Percentiles rank a stretch among this genome's conserved stretches.
phyloP scores from a whole-genome alignment of 2,797 vertebrate genomes.

The Megalops cyprinoides region DNA sequence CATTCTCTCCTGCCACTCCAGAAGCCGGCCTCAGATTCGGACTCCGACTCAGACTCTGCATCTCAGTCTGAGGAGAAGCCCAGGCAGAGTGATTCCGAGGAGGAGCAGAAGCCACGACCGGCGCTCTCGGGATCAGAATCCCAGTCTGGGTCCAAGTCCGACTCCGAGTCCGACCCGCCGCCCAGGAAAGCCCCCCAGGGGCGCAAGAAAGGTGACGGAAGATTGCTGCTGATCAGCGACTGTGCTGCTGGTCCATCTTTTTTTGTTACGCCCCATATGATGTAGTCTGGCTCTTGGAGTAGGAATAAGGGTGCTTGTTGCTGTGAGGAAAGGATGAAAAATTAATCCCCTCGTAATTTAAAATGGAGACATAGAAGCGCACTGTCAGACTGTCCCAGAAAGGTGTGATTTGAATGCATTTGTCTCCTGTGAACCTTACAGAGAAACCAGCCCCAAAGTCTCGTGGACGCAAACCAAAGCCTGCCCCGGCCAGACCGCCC shows the following conservation, averaged over 20 bases:
- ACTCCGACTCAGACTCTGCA: slow-evolving; percentile 84
- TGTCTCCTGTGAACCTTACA: slow-evolving; percentile 25
- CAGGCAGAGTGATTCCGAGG: slow-evolving; percentile 68
- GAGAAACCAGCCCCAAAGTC: slow-evolving; percentile 90
- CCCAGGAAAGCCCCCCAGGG: slow-evolving; percentile 80
- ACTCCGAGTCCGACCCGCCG: slow-evolving; percentile 86
- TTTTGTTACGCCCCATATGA: not conserved
- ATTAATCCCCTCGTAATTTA: too few relatives aligned
- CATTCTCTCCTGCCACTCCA: slow-evolving; percentile 45
- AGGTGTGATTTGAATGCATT: not conserved
- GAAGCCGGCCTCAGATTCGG: slow-evolving; percentile 80
- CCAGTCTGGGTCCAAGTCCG: slow-evolving; percentile 80
- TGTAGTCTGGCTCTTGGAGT: not conserved
- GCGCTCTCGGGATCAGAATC: slow-evolving; percentile 79
- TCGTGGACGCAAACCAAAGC: slow-evolving; percentile 84
- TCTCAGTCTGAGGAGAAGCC: slow-evolving; percentile 76
- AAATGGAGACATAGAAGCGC: too few relatives aligned
- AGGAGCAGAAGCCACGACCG: slow-evolving; percentile 71
- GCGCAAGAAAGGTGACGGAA: slow-evolving; percentile 84
- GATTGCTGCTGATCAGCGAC: not conserved
- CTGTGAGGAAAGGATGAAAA: not conserved
- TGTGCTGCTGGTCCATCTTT: not conserved
- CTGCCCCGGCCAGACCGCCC: slow-evolving; percentile 75
- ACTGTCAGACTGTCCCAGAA: too few relatives aligned
- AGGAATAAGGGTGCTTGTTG: not conserved